Conservation (phyloP, 2,888 invertebrate species). For the Notocelia uddmanniana region DNA sequence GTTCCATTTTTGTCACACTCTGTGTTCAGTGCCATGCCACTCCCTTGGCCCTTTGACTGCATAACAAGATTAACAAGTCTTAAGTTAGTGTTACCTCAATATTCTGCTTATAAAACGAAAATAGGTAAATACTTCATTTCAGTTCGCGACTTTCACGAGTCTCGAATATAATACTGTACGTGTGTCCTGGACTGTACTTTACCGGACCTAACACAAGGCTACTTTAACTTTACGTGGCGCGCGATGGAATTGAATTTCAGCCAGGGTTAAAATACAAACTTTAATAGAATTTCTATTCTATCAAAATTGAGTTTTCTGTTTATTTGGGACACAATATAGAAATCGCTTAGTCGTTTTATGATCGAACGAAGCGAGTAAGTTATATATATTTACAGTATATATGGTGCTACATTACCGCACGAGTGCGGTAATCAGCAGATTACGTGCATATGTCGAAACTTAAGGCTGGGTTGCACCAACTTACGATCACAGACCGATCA, state of each 20-base stretch:
- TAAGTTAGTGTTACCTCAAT: neutral
- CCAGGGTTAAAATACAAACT: slow-evolving; percentile 35
- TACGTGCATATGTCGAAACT: too few relatives aligned
- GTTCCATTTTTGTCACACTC: too few relatives aligned
- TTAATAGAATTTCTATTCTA: slow-evolving; percentile 35
- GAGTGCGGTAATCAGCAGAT: too few relatives aligned
- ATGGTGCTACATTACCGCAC: too few relatives aligned
- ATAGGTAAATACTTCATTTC: neutral
- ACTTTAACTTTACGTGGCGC: slow-evolving; percentile 34
- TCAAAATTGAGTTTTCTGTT: slow-evolving; percentile 21
- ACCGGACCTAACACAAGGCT: slow-evolving; percentile 31
- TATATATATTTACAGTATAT: neutral
- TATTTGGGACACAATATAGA: slow-evolving; percentile 10
- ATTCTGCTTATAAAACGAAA: neutral
- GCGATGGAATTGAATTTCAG: slow-evolving; percentile 32
- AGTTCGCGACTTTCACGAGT: neutral
- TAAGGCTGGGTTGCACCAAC: too few relatives aligned
- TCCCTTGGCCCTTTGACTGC: too few relatives aligned
- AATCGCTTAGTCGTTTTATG: neutral
- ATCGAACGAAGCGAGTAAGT: neutral
- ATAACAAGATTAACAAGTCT: too few relatives aligned
- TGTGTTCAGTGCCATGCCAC: too few relatives aligned
- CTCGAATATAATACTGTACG: neutral
- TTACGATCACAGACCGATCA: too few relatives aligned
- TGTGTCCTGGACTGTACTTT: slow-evolving; percentile 10